Percentiles rank a stretch among this genome's conserved stretches.
These are phyloP conservation scores for Microplitis deprimator DNA, from an alignment of 2,888 invertebrate species.

Conservation along the genomic window DNA sequence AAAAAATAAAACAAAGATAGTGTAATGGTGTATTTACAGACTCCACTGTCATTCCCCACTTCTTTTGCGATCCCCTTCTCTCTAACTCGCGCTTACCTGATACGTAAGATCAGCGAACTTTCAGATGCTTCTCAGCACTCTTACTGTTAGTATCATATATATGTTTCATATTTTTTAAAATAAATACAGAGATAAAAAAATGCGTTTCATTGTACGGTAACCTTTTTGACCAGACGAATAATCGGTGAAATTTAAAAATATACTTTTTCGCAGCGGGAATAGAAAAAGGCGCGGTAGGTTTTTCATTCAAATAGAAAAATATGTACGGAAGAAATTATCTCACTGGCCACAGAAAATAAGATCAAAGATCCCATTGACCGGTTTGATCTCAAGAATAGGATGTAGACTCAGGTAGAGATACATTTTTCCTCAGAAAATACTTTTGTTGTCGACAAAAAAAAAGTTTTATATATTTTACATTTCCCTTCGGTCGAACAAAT, in stretches of 20 bases:
- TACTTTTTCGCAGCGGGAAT: conserved; percentile 5
- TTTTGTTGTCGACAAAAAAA: conserved; percentile 22
- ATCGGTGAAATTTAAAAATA: conserved; percentile 9
- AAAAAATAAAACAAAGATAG: neutral
- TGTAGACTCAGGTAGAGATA: neutral
- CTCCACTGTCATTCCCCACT: conserved; percentile 36
- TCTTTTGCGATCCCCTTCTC: conserved; percentile 25
- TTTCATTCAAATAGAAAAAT: conserved; percentile 18
- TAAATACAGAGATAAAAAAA: neutral
- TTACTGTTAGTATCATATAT: conserved; percentile 49
- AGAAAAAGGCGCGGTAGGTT: neutral
- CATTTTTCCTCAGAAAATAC: neutral
- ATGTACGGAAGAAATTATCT: conserved; percentile 51
- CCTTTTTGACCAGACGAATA: conserved; percentile 14
- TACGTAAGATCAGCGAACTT: conserved; percentile 32
- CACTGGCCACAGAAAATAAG: conserved; percentile 51
- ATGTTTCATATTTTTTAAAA: neutral
- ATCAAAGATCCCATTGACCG: neutral
- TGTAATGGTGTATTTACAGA: neutral
- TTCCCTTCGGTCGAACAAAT: neutral
- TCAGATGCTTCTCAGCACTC: conserved; percentile 60
- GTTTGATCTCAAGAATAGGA: neutral
- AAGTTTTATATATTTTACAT: neutral
- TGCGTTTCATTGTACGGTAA: conserved; percentile 8
- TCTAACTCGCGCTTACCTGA: conserved; percentile 40